Percentiles rank a stretch among this genome's conserved stretches.
Evolutionary conservation across 2,113 vertebrate genomes (phyloP).

Genomic region (Circaetus gallicus): DNA sequence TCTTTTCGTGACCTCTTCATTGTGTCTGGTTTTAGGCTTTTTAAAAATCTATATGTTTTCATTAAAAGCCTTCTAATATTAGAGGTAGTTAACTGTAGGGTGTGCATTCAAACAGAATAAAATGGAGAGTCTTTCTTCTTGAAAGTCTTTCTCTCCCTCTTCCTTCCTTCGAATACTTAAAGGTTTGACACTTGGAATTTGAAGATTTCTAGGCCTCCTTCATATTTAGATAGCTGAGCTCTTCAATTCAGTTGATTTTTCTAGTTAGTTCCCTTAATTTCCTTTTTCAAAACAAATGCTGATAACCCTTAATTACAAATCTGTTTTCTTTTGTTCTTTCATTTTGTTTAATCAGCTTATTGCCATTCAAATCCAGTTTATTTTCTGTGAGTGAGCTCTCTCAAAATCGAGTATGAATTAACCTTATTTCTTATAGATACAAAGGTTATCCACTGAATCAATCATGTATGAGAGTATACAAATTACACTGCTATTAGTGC

Average conservation of each 20-base stretch:
- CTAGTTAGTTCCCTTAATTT: neutral
- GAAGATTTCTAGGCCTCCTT: neutral
- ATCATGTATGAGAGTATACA: neutral
- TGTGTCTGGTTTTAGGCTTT: neutral
- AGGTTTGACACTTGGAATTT: neutral
- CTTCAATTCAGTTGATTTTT: neutral
- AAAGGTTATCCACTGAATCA: neutral
- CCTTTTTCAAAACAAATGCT: neutral
- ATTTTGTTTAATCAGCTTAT: constrained; percentile 33
- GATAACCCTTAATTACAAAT: neutral
- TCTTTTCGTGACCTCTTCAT: neutral
- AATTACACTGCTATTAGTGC: neutral
- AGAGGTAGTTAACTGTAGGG: neutral
- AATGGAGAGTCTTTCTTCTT: accelerated
- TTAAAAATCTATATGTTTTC: neutral
- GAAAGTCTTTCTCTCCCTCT: neutral
- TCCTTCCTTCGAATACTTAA: neutral
- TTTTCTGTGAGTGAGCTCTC: neutral
- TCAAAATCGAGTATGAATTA: neutral
- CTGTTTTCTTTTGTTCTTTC: neutral
- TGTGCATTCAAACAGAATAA: neutral
- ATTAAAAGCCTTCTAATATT: neutral
- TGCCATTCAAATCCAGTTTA: constrained; percentile 20
- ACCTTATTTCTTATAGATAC: neutral
- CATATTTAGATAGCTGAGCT: neutral